These are phyloP conservation scores for Dendrolimus punctatus DNA, from an alignment of 1,140 invertebrate genomes.

Conservation along the genomic window DNA sequence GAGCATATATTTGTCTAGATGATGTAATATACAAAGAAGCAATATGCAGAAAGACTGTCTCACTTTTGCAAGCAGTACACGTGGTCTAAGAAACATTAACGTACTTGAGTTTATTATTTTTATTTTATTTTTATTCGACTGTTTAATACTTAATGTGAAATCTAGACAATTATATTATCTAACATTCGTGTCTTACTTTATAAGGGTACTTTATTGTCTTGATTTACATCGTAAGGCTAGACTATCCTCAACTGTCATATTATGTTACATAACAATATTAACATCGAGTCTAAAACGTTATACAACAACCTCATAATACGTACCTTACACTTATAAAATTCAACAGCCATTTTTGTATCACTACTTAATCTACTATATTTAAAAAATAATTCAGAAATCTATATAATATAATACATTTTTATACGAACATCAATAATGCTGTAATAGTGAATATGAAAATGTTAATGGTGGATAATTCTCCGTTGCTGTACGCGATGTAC, in stretches of 20 bases:
- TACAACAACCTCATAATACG: constrained; percentile 57
- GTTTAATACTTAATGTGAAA: no score
- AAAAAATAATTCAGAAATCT: constrained; percentile 15
- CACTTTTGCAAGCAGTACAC: no score
- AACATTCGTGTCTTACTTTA: neutral
- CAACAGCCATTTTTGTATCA: constrained; percentile 65
- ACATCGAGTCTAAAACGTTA: constrained; percentile 40
- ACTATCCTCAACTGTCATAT: constrained; percentile 1
- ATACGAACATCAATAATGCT: constrained; percentile 7
- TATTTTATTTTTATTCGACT: no score
- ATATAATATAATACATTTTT: constrained; percentile 7
- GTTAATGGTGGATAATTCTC: constrained; percentile 9
- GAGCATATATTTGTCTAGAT: no score
- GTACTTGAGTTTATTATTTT: no score
- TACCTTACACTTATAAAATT: constrained; percentile 49
- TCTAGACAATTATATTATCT: no score
- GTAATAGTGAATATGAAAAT: constrained; percentile 12
- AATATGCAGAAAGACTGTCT: no score
- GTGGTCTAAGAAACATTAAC: no score
- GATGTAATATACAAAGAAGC: no score
- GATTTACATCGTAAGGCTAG: constrained; percentile 41
- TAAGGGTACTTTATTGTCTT: constrained; percentile 29
- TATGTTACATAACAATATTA: constrained; percentile 45
- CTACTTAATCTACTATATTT: constrained; percentile 22
- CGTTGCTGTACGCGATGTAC: constrained; percentile 39